Percentiles rank a stretch among this genome's conserved stretches.
These are phyloP conservation scores for Craterocephalus amniculus DNA, from an alignment of 2,797 vertebrate species.

Conservation along the genomic window DNA sequence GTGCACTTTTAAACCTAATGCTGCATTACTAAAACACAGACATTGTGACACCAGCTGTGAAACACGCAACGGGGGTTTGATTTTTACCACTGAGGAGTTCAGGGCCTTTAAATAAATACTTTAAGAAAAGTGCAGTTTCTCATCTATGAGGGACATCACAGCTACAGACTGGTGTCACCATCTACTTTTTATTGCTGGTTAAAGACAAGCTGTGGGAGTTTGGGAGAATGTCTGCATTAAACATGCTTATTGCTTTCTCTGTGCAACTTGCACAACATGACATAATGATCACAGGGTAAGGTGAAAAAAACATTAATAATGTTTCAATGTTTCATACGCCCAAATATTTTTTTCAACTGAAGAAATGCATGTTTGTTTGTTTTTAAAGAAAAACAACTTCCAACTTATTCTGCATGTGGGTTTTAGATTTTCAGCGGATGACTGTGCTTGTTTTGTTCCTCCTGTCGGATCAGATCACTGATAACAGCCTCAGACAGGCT, in stretches of 20 bases:
- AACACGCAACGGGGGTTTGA: constrained; percentile 18
- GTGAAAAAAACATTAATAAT: too few species aligned
- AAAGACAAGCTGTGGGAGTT: background rate
- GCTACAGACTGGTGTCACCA: background rate
- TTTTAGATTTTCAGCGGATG: background rate
- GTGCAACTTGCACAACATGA: too few species aligned
- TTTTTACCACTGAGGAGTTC: constrained; percentile 11
- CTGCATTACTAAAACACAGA: constrained; percentile 40
- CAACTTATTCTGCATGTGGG: background rate
- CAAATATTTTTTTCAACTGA: background rate
- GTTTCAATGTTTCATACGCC: too few species aligned
- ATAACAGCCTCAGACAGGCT: background rate
- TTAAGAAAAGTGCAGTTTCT: constrained; percentile 5
- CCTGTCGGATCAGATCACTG: background rate
- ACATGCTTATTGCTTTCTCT: background rate
- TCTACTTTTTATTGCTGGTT: background rate
- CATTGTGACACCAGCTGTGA: constrained; percentile 49
- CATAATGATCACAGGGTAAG: too few species aligned
- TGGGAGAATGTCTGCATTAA: background rate
- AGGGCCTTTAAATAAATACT: constrained; percentile 1
- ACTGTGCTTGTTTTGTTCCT: background rate
- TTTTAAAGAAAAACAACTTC: background rate
- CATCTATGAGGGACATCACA: background rate
- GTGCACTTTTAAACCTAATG: constrained; percentile 39
- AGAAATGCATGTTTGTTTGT: background rate